Base-by-base conservation (phyloP, 2,888 invertebrate genomes). In the Drosophila setosimentum region DNA sequence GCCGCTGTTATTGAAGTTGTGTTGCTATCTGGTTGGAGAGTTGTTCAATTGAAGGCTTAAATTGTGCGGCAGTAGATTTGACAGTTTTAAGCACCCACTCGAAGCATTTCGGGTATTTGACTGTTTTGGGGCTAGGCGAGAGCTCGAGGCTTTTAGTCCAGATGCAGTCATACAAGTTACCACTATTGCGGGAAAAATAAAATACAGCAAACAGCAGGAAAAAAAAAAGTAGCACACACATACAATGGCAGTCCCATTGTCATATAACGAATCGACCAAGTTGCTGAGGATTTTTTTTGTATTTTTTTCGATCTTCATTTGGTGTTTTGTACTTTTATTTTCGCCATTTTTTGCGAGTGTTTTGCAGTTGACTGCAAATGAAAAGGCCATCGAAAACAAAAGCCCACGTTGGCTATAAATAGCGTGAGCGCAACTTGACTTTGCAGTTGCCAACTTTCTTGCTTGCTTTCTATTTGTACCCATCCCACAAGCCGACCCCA, bases 341-440 rank as follows among this genome's bases (percentile, higher is more conserved):
- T n/a, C 3, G 16, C 59, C 24, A 45, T 62, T 61, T 62, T 48
- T 59, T 58, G 32, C 48, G 42, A 60, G 75, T 69, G 69, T 71
- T 83, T 78, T 82, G 80, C 80, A 78, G 86, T 80, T 70, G 69
- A 63, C 89, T 89, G 89, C 82, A 86, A 86, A 89, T 86, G 89
- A 89, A 86, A 86, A 89, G 85, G 85, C 87, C 87, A 89, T 84
- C 85, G 87, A 86, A 86, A 89, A 86, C 85, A 86, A 86, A 86
- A 89, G 85, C 89, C 82, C 78, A 84, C 89, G 87, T 78, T 82
- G 87, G 69, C 89, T 84, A 89, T 85, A 89, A 85, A 85, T 87
- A 85, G 89, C 87, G 80, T 83, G 82, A 75, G 84, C 79, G 63
- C 82, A 87, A 88, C 80, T 85, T 89, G 89, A 85, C 89, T 85